Evolutionary conservation across 2,113 vertebrate species (phyloP), one percentile per base, ranked within the genome.

Genomic region (Mobula birostris): DNA sequence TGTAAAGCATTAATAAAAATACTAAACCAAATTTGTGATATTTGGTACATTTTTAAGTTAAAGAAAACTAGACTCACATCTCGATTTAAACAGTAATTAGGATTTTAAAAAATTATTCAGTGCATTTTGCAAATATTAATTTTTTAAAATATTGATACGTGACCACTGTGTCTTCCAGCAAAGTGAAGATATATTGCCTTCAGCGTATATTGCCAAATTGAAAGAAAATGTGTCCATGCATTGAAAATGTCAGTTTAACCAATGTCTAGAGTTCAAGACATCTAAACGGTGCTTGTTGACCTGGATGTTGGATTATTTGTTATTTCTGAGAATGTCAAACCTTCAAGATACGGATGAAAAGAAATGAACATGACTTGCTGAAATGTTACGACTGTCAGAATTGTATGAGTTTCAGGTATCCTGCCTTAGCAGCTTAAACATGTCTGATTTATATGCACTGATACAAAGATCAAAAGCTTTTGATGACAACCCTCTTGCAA

Each of bases 311-410:
- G 91, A 76, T 72, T 93, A 93, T 76, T 66, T 90, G 85, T 90
- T 90, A 90, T 90, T 66, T 66, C 61, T 90, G 85, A 90, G 85
- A 90, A 90, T 90, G 85, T 90, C 85, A 90, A 90, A 17, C 85
- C 61, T 90, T 90, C 85, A 90, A 68, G 17, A 19, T 90, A 90
- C 4, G 6, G 70, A 93, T 74, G 70, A 93, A 93, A 93, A 93
- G 68, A 93, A 93, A 93, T 93, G 68, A 93, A 48, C 68, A 76
- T 93, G 91, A 93, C 91, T 93, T 66, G n/a, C 61, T 90, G 85
- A 90, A 74, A 93, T 93, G 91, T 36, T 93, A 93, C 36, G 5
- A 56, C 36, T 93, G 91, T 93, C 91, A 93, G 40, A 93, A 93
- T 93, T 93, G 5, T 74, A 29, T 93, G 91, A 93, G 36, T 68